Base-by-base conservation (phyloP, 92 coral and sea anemone species). In the Porites evermanni region DNA sequence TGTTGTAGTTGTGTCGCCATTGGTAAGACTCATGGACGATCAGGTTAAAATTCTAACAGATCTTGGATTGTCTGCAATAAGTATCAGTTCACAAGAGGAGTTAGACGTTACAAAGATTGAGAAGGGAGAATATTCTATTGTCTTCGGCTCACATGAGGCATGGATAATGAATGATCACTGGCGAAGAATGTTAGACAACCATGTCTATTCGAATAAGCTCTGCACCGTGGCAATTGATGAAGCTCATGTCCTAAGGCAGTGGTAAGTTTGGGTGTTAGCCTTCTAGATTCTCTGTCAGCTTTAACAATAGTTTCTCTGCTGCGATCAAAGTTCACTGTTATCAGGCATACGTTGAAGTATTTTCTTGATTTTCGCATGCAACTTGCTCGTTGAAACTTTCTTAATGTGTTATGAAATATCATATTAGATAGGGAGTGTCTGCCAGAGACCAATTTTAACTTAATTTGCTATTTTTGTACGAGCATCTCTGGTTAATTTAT, bases 181-280 rank as follows among this genome's bases (percentile, higher is more conserved):
- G 93, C 72, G 81, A 63, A 52, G 26, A 20, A 85, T 89, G 92
- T 74, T 85, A n/a, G 72, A 64, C 29, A 89, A 85, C 18, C 26
- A 66, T 53, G 74, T 75, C 26, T 79, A 65, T 65, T 71, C 78
- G 11, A 72, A 52, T 7, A 89, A 85, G 65, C 90, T 78, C 21
- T 85, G 90, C 79, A 90, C 86, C 64, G 74, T 89, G 47, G 92
- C 86, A 26, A 58, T 85, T 75, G 90, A 89, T 70, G 92, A 89
- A 85, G 86, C 92, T 18, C 92, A 72, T 21, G 71, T 66, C 32
- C 2, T 66, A 66, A 66, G 79, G 65, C 65, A 74, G 47, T 74
- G 79, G 79, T 74, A 74, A 53, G 79, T 74, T 18, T 54, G 47
- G 47, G 5, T 38, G 47, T 38, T 38, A 38, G 47, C 47, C 47